Conservation (phyloP, 2,888 invertebrate species). For the Cancer borealis region DNA sequence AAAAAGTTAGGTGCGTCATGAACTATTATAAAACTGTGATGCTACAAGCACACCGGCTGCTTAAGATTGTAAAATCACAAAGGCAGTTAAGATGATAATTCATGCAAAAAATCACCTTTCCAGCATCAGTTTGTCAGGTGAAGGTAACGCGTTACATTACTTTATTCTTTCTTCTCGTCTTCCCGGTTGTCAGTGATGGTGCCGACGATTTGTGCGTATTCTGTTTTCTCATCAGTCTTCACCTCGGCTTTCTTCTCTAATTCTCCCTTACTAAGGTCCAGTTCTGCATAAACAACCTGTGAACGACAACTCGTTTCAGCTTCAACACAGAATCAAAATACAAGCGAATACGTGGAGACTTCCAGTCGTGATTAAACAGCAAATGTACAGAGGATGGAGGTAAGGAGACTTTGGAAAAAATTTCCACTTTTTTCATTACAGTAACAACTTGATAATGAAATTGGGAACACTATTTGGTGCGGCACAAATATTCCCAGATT, state of each 20-base stretch:
- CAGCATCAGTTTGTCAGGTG: neutral
- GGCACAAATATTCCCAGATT: no score
- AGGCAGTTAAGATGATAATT: conserved; percentile 62
- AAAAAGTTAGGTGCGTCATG: conserved; percentile 45
- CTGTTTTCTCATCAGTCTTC: conserved; percentile 70
- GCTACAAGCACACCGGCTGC: conserved; percentile 63
- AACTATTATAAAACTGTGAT: conserved; percentile 58
- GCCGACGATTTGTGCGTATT: conserved; percentile 76
- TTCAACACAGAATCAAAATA: neutral
- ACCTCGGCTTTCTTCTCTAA: conserved; percentile 67
- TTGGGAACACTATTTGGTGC: no score
- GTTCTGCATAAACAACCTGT: conserved; percentile 77
- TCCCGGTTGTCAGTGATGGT: conserved; percentile 72
- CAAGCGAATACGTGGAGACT: no score
- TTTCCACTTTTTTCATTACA: no score
- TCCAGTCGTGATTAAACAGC: no score
- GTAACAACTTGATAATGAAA: no score
- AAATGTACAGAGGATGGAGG: no score
- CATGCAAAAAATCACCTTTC: neutral
- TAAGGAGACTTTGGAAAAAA: no score
- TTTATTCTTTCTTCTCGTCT: conserved; percentile 71
- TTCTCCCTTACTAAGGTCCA: conserved; percentile 72
- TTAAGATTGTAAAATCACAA: conserved; percentile 60
- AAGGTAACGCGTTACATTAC: neutral
- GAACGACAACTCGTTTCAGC: neutral